Percentiles rank a stretch among this genome's conserved stretches.
phyloP scores from a whole-genome alignment of 2,113 vertebrate species.

The Megalops atlanticus region DNA sequence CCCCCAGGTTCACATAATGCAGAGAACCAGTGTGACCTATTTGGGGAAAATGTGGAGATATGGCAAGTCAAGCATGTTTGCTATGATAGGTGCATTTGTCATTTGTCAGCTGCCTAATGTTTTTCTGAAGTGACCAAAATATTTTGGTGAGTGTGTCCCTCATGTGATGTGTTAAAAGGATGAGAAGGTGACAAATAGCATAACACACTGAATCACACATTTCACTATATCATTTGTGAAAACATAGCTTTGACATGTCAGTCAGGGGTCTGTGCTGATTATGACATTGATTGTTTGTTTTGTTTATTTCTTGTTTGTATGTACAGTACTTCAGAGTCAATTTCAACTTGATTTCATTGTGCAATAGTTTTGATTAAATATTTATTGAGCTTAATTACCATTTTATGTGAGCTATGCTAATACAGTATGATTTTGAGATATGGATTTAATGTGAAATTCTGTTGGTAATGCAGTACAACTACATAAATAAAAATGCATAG shows the following conservation, averaged over 20 bases:
- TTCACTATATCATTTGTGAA: neutral
- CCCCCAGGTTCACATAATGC: too few species aligned
- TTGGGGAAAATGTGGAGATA: too few species aligned
- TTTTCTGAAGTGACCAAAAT: neutral
- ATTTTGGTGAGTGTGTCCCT: neutral
- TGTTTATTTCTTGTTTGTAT: too few species aligned
- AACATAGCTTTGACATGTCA: neutral
- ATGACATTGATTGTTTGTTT: neutral
- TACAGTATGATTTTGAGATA: neutral
- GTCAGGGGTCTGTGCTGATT: neutral
- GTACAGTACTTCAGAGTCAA: neutral
- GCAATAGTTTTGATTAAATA: neutral
- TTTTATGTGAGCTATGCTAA: neutral
- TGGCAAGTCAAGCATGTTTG: neutral
- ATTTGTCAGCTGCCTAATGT: neutral
- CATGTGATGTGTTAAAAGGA: neutral
- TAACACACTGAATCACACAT: neutral
- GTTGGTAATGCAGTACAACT: neutral
- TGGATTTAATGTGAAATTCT: neutral
- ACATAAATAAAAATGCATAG: too few species aligned
- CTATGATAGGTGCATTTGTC: neutral
- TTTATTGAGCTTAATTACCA: neutral
- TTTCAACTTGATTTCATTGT: neutral
- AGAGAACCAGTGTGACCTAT: too few species aligned
- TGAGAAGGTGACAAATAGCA: neutral